Evolutionary conservation across 2,113 vertebrate species (phyloP).

Genomic region (Monopterus albus): DNA sequence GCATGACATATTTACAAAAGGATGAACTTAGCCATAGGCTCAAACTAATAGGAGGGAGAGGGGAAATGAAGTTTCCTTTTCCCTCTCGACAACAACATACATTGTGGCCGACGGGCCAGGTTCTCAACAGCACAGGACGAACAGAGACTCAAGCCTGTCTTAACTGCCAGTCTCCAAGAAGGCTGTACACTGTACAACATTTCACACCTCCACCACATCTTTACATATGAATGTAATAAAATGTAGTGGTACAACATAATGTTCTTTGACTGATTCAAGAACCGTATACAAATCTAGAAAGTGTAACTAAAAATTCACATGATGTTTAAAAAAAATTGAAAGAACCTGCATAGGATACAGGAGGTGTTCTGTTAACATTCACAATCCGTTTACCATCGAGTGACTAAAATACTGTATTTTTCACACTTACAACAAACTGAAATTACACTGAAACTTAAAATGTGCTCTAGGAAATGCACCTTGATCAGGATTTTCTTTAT

Average conservation of each 20-base stretch:
- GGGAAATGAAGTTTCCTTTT: slow-evolving; percentile 55
- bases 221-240: slow-evolving; percentile 38
- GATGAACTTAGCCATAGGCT: slow-evolving; percentile 82
- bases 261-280: slow-evolving; percentile 42
- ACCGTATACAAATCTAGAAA: slow-evolving; percentile 46
- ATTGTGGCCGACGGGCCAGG: slow-evolving; percentile 73
- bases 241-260: slow-evolving; percentile 28
- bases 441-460: slow-evolving; percentile 82
- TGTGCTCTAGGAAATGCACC: slow-evolving; percentile 74
- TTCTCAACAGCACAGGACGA: slow-evolving; percentile 69
- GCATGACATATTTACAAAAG: slow-evolving; percentile 86
- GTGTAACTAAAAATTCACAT: slow-evolving; percentile 33
- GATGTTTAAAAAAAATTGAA: slow-evolving; percentile 3
- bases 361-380: slow-evolving; percentile 45
- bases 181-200: slow-evolving; percentile 68
- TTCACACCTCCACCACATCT: slow-evolving; percentile 51
- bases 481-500: slow-evolving; percentile 63
- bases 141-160: slow-evolving; percentile 60
- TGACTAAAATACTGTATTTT: slow-evolving; percentile 41
- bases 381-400: slow-evolving; percentile 42
- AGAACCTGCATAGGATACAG: slow-evolving; percentile 9
- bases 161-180: slow-evolving; percentile 71
- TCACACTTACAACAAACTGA: slow-evolving; percentile 57
- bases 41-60: slow-evolving; percentile 74
- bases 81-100: slow-evolving; percentile 71